Percentiles rank a stretch among this genome's conserved stretches.
These are phyloP conservation scores for Desmodus rotundus DNA, from an alignment of 2,113 vertebrate genomes.

Conservation along the genomic window DNA sequence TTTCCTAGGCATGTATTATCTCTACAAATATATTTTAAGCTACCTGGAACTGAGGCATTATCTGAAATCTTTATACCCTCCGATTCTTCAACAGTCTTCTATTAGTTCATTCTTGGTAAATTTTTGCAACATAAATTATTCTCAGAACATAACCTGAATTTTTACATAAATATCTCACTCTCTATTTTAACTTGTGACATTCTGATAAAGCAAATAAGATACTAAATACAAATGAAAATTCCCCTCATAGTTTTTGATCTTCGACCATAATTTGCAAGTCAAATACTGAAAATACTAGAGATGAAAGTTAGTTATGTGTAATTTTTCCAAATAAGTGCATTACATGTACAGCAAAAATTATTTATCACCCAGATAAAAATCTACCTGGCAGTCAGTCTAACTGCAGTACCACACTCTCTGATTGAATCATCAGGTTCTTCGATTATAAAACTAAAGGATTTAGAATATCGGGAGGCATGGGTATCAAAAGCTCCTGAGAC, in stretches of 20 bases:
- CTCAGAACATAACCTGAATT: neutral
- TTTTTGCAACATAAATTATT: neutral
- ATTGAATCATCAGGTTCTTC: neutral
- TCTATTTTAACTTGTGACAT: neutral
- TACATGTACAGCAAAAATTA: neutral
- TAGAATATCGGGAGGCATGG: neutral
- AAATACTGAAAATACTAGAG: neutral
- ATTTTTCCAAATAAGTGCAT: neutral
- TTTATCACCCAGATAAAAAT: neutral
- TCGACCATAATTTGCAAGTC: neutral
- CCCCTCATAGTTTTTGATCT: neutral
- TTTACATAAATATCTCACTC: neutral
- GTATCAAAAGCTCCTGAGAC: neutral
- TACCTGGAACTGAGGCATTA: neutral
- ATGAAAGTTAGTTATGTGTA: neutral
- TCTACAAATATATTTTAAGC: neutral
- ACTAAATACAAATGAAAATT: neutral
- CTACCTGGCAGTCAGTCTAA: neutral
- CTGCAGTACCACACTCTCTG: neutral
- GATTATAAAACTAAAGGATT: neutral
- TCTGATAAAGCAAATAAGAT: neutral
- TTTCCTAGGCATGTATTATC: neutral
- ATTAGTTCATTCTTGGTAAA: neutral
- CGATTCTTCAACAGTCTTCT: neutral
- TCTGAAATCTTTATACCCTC: neutral